A percentile compares a stretch with the other conserved stretches of the same genome.
Conservation (phyloP, 2,888 invertebrate species). For the Agriopis marginaria region DNA sequence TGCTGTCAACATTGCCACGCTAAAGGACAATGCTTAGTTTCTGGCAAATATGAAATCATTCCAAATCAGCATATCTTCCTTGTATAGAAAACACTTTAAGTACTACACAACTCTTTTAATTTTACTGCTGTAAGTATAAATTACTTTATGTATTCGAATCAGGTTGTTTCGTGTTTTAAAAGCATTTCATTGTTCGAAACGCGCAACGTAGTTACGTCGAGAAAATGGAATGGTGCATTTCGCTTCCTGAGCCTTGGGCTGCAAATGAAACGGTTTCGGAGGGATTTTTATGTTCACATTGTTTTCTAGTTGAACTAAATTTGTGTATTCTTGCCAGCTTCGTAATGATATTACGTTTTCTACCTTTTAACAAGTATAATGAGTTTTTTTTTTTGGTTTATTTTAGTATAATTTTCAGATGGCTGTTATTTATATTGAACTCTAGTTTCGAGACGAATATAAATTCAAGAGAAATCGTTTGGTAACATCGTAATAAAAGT, state of each 20-base stretch:
- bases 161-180: conserved; percentile 81
- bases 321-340: conserved; percentile 28
- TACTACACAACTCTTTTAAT: conserved; percentile 39
- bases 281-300: conserved; percentile 67
- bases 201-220: conserved; percentile 76
- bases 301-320: conserved; percentile 55
- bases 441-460: not conserved
- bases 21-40: too few species aligned
- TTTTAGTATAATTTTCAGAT: not conserved
- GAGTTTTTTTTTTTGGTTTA: not conserved
- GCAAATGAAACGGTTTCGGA: conserved; percentile 75
- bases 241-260: conserved; percentile 78
- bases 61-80: not conserved
- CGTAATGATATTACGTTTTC: conserved; percentile 30
- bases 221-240: conserved; percentile 81
- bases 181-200: conserved; percentile 83
- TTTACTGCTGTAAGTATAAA: conserved; percentile 53
- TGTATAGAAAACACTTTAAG: not conserved
- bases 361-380: not conserved
- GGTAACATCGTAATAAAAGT: conserved; percentile 4
- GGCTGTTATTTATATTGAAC: not conserved
- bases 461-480: not conserved
- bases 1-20: too few species aligned
- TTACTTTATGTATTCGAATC: conserved; percentile 72
- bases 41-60: too few species aligned